phyloP scores from a whole-genome alignment of 2,888 invertebrate genomes.

The Agriotes lineatus region DNA sequence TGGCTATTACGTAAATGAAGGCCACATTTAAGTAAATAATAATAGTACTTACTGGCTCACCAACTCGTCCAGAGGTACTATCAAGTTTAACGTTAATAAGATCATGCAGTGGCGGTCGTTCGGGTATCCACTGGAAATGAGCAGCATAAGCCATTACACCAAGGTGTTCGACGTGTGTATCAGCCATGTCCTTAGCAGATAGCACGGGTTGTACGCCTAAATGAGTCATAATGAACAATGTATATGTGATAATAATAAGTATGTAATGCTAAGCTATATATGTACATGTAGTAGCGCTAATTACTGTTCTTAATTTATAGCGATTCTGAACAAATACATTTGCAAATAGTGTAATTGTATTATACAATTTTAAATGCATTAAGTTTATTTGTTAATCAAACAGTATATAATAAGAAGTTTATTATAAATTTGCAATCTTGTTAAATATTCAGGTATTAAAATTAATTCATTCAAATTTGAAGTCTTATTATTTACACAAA shows the following conservation, averaged over 20 bases:
- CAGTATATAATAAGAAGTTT: too few relatives aligned
- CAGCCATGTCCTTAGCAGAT: constrained; percentile 94
- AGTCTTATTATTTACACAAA: too few relatives aligned
- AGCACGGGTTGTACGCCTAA: constrained; percentile 89
- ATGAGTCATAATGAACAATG: constrained; percentile 33
- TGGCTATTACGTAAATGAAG: constrained; percentile 33
- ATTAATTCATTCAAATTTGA: too few relatives aligned
- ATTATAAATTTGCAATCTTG: too few relatives aligned
- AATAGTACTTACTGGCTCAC: constrained; percentile 78
- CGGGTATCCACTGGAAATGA: constrained; percentile 89
- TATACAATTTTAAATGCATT: too few relatives aligned
- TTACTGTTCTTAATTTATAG: too few relatives aligned
- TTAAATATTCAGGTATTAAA: too few relatives aligned
- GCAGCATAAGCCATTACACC: constrained; percentile 98
- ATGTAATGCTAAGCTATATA: too few relatives aligned
- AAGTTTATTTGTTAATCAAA: too few relatives aligned
- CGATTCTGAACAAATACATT: too few relatives aligned
- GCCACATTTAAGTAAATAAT: constrained; percentile 34
- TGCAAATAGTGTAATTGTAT: too few relatives aligned
- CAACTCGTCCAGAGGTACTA: constrained; percentile 87
- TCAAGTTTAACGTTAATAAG: constrained; percentile 84
- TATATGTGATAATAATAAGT: constrained; percentile 3
- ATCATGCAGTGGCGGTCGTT: constrained; percentile 86
- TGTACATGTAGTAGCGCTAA: too few relatives aligned
- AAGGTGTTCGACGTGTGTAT: constrained; percentile 94